phyloP scores from a whole-genome alignment of 2,888 invertebrate species.

The Eristalinus sepulchralis region DNA sequence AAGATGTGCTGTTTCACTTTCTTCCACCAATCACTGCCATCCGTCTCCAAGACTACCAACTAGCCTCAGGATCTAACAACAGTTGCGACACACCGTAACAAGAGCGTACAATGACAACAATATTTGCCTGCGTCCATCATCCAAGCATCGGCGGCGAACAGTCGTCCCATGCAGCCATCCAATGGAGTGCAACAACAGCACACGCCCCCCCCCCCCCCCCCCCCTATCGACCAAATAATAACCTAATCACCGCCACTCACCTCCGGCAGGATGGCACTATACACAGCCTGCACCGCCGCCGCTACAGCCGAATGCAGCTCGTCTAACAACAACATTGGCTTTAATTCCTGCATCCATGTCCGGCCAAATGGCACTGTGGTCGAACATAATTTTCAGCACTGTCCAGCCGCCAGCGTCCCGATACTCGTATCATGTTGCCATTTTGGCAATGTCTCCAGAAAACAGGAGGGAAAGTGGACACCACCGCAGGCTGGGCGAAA shows the following conservation, averaged over 20 bases:
- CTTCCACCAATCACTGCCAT: not conserved
- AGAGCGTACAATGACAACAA: not conserved
- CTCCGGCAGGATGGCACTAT: not conserved
- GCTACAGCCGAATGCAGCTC: constrained; percentile 25
- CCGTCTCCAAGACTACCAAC: no score
- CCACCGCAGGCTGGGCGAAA: constrained; percentile 49
- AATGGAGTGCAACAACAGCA: constrained; percentile 4
- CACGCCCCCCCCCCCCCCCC: not conserved
- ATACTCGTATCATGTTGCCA: constrained; percentile 47
- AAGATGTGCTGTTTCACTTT: not conserved
- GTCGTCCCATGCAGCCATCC: not conserved
- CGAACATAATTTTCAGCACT: constrained; percentile 59
- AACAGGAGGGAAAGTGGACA: constrained; percentile 35
- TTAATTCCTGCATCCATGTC: constrained; percentile 50
- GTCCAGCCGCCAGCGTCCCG: constrained; percentile 2
- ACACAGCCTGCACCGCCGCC: constrained; percentile 8
- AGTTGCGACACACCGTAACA: not conserved
- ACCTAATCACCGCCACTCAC: constrained; percentile 28
- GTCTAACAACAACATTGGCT: constrained; percentile 32
- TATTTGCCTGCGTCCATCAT: not conserved
- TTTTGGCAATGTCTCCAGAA: constrained; percentile 56
- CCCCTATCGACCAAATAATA: constrained; percentile 26
- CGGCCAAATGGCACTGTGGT: constrained; percentile 67
- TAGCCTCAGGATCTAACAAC: not conserved
- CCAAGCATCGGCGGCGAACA: constrained; percentile 10